Conservation (phyloP, 2,113 vertebrate genomes). For the Charadrius vociferus region DNA sequence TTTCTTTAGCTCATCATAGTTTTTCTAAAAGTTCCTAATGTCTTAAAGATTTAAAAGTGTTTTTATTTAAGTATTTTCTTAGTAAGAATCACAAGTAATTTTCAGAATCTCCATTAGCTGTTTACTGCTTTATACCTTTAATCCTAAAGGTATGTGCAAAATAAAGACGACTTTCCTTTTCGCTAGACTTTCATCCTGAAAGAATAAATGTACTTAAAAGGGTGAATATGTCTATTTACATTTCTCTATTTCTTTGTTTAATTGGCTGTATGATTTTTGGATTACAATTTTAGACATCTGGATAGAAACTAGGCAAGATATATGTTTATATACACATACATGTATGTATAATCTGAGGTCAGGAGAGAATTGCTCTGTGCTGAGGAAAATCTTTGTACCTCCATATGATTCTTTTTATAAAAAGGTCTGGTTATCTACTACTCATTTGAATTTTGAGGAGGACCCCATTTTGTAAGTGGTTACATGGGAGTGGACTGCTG, state of each 20-base stretch:
- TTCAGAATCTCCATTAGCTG: neutral
- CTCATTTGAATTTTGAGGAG: constrained; percentile 38
- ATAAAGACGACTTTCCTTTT: constrained; percentile 6
- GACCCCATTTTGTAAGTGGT: constrained; percentile 20
- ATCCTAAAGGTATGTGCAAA: neutral
- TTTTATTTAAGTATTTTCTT: neutral
- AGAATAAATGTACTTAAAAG: constrained; percentile 21
- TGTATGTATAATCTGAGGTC: neutral
- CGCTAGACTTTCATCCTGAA: constrained; percentile 31
- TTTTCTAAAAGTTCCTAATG: neutral
- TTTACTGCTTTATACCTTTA: constrained; percentile 1
- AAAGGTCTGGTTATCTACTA: neutral
- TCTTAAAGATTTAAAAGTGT: neutral
- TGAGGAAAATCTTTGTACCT: neutral
- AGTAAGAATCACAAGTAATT: neutral
- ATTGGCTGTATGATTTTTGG: neutral
- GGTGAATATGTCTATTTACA: neutral
- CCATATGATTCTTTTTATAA: neutral
- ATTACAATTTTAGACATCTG: neutral
- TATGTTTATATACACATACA: rapidly evolving
- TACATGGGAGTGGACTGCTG: constrained; percentile 32
- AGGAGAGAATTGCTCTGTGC: neutral
- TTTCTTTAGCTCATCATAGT: neutral
- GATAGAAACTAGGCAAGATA: neutral
- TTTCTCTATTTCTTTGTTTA: neutral